A percentile compares a stretch with the other conserved stretches of the same genome.
Conservation (phyloP, 2,113 vertebrate species). For the Phaethon lepturus region DNA sequence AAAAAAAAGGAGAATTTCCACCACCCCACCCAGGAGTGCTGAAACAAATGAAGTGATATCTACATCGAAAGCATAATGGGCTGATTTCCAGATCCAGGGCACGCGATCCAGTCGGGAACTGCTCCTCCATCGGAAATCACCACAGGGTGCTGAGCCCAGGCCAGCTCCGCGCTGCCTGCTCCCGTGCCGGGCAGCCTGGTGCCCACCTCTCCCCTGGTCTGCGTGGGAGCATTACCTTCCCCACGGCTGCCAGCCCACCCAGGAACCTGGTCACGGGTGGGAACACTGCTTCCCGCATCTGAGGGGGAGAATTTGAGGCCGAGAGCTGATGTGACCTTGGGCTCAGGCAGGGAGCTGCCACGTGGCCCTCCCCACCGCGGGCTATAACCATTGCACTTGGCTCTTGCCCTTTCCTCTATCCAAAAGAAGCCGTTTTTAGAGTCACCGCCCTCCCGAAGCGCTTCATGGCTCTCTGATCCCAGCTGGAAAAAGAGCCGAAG, state of each 20-base stretch:
- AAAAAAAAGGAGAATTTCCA: background rate
- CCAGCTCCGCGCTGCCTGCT: fast-evolving
- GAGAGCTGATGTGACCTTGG: background rate
- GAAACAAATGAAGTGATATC: slow-evolving; percentile 33
- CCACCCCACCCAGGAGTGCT: background rate
- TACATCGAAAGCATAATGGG: background rate
- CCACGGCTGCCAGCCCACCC: background rate
- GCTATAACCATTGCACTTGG: background rate
- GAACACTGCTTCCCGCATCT: background rate
- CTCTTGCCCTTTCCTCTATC: background rate
- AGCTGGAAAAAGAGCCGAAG: background rate
- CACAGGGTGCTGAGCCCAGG: background rate
- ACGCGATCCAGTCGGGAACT: background rate
- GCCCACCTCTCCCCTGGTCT: background rate
- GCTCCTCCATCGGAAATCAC: background rate
- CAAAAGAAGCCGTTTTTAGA: slow-evolving; percentile 1
- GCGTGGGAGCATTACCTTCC: background rate
- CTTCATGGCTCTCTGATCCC: background rate
- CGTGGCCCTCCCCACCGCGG: background rate
- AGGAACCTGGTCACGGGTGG: background rate
- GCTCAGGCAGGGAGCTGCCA: background rate
- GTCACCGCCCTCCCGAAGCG: background rate
- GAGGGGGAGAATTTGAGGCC: background rate
- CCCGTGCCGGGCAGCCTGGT: fast-evolving
- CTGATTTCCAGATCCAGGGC: background rate